Base-by-base conservation (phyloP, 2,888 invertebrate species). In the Pyralis farinalis region DNA sequence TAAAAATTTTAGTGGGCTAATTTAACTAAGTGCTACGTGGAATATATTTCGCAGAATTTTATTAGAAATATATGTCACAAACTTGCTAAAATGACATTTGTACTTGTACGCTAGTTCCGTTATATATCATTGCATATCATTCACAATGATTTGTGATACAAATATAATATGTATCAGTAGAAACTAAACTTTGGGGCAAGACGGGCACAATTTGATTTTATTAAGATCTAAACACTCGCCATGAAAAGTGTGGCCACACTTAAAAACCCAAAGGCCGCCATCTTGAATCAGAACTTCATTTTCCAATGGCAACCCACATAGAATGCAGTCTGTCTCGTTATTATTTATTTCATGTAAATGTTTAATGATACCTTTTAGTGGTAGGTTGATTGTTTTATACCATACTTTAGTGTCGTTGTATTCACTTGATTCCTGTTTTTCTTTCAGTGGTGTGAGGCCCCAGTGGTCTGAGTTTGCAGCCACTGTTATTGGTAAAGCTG, bases 201-300 rank as follows among this genome's bases (percentile, higher is more conserved):
- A 70, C 0, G 88, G 84, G 37, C 90, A 90, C 22, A 90, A 49
- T 50, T 79, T 88, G 33, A 92, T 63, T 70, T 87, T 90, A 55
- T 90, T 90, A 50, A 91, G 80, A 54, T 90, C 84, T 56, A 92
- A 82, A 65, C 92, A 92, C 3, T 90, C 89, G 0, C 91, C 91
- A 37, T 93, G 93, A 64, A 91, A 92, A 40, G 89, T 88, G 58
- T 93, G 92, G 34, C 92, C 91, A 60, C 93, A 93, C 40, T 87
- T 87, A 66, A 92, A 92, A 34, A 91, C 88, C 77, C 91, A 91
- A 1, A 93, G 65, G 8, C 92, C 92, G 55, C 91, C 92, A 69
- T 91, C 91, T 63, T 90, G 83, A 20, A 93, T 81, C 32, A 93
- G 60, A 36, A 92, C 87, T 39, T 88, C 87, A 47, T 92, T 92